Evolutionary conservation across 2,888 invertebrate species (phyloP), one percentile per base, ranked within the genome.

Genomic region (Hirtodrosophila trivittata): DNA sequence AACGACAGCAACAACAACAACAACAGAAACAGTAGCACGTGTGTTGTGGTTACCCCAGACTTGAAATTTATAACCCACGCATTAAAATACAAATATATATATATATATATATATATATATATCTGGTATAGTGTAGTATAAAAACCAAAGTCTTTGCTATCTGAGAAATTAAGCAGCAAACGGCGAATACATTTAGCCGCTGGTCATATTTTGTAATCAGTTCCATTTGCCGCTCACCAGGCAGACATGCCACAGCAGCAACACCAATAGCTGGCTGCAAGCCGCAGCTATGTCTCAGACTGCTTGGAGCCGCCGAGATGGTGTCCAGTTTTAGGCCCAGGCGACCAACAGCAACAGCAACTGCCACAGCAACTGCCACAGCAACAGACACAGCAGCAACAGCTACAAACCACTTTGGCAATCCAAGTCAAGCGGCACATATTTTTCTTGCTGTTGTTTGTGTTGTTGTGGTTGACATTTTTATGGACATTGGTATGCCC

Each of bases 401-500:
- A 39, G 49, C 45, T 37, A 37, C 52, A 57, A 69, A 66, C 85
- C 80, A 81, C 80, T 81, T 81, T 81, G 82, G 82, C 80, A 80
- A 80, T 68, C 65, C 74, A 58, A 80, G 75, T 67, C 77, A 69
- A 81, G 82, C 85, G 72, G 74, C 81, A 83, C 83, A 77, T 70
- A 67, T 71, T 70, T 77, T 64, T 21, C 56, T 38, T 33, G 38
- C 25, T 62, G 45, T 46, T 74, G 56, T 43, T 67, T 56, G 35
- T 66, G 52, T 38, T 57, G 50, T 37, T 55, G 75, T 35, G 70
- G 73, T 86, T 88, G 87, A 89, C 89, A 89, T 89, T 89, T 89
- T 89, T 89, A 89, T 89, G 88, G 89, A 72, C 84, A 86, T 83
- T 67, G 88, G 87, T 87, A 83, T 88, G 81, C 64, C 57, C 62